Evolutionary conservation across 2,113 vertebrate genomes (phyloP), one percentile per base, ranked within the genome.

Genomic region (Raja brachyura): DNA sequence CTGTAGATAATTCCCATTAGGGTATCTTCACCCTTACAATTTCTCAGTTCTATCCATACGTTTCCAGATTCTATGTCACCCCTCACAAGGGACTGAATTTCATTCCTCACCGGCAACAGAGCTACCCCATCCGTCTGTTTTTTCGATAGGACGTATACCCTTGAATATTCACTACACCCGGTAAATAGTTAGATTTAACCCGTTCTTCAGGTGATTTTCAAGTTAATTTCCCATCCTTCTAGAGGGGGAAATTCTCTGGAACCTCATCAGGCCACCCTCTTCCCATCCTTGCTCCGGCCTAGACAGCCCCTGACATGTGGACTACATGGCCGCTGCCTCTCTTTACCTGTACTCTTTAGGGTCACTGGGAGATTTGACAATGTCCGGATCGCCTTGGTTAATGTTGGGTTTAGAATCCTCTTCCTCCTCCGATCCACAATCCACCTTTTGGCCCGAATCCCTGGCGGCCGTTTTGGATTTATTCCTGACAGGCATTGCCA

Each of bases 311-410:
- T 22, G 18, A 22, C 63, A 10, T 5, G 20, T 20, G 70, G 70
- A 73, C 14, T 70, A 18, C 13, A 14, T 20, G 68, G 68, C 68
- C 13, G 16, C 70, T 0, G 14, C 20, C 31, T 48, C 18, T 6
- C 39, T 2, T 95, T 95, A 99, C 98, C 98, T 97, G 96, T 99
- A 99, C 76, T 97, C 97, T 96, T 99, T 99, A 48, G 98, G 98
- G 94, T 99, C 98, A 75, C 97, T 99, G 94, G 98, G 98, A 2
- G 98, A 99, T 94, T 97, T 99, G 94, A 97, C 94, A 93, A 98
- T 98, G 68, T 96, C 95, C 0, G 95, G 93, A 93, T 99, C 98
- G 79, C 97, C 97, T n/a, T 95, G 93, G n/a, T 96, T 96, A 88
- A 13, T 48, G 18, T 25, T 39, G 2, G 16, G 66, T 5, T 92